These are phyloP conservation scores for Apodemus sylvaticus DNA, from an alignment of 2,113 vertebrate species.

Conservation along the genomic window DNA sequence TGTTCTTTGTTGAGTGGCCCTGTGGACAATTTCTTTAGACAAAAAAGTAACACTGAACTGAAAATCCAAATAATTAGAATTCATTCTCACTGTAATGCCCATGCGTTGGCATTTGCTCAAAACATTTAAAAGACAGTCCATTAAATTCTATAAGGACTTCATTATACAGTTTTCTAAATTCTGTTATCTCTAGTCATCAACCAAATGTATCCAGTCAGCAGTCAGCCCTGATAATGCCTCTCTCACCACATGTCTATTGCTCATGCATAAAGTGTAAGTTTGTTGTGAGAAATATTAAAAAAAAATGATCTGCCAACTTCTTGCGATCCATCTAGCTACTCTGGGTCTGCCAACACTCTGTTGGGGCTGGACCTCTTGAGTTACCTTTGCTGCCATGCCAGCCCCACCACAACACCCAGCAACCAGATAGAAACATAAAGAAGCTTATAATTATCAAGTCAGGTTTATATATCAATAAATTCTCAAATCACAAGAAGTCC, in stretches of 20 bases:
- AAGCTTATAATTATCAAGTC: too few species aligned
- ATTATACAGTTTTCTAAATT: not conserved
- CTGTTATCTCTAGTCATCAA: not conserved
- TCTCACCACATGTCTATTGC: not conserved
- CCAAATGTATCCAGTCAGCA: not conserved
- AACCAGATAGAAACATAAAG: too few species aligned
- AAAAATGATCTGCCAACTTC: too few species aligned
- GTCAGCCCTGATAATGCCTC: fast-evolving
- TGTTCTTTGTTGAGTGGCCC: not conserved
- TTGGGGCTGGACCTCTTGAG: too few species aligned
- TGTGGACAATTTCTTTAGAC: not conserved
- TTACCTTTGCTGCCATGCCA: too few species aligned
- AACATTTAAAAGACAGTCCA: not conserved
- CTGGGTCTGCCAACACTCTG: too few species aligned
- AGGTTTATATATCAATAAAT: too few species aligned
- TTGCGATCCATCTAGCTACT: too few species aligned
- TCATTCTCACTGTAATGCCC: not conserved
- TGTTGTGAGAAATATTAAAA: too few species aligned
- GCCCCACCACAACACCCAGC: too few species aligned
- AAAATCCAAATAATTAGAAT: not conserved
- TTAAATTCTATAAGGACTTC: not conserved
- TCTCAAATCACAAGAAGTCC: too few species aligned
- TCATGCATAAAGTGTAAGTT: not conserved
- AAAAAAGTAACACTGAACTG: not conserved
- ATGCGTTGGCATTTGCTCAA: not conserved